Evolutionary conservation across 1,140 invertebrate genomes (phyloP).

Genomic region (Leucophenga varia): DNA sequence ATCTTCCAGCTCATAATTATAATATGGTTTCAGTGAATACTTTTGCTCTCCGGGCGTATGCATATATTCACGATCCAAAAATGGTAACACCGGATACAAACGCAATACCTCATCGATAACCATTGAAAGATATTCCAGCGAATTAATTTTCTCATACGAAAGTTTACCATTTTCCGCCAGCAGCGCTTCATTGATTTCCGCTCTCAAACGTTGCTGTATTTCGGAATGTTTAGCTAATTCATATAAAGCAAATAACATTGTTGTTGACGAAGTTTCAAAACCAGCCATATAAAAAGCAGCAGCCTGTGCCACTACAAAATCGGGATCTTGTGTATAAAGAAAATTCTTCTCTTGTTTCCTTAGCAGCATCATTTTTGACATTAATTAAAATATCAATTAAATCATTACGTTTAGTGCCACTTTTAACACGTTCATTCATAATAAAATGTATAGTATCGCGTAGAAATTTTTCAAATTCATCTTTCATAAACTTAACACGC

Average conservation of each 20-base stretch:
- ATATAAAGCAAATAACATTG: slow-evolving; percentile 67
- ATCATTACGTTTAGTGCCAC: slow-evolving; percentile 46
- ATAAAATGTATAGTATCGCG: slow-evolving; percentile 43
- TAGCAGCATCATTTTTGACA: slow-evolving; percentile 40
- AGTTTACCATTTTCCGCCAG: slow-evolving; percentile 58
- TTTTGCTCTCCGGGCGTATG: slow-evolving; percentile 17
- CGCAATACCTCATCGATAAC: slow-evolving; percentile 59
- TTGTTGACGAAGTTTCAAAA: slow-evolving; percentile 75
- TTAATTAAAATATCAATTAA: slow-evolving; percentile 57
- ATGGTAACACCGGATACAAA: slow-evolving; percentile 44
- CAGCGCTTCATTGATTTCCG: slow-evolving; percentile 64
- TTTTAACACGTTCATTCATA: slow-evolving; percentile 44
- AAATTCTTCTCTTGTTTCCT: slow-evolving; percentile 20
- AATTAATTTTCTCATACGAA: slow-evolving; percentile 64
- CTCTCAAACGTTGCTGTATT: slow-evolving; percentile 65
- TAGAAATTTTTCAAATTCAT: slow-evolving; percentile 41
- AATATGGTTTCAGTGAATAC: slow-evolving; percentile 35
- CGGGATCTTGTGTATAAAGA: slow-evolving; percentile 43
- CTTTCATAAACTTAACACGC: slow-evolving; percentile 30
- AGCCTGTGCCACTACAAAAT: slow-evolving; percentile 66
- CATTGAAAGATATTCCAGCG: slow-evolving; percentile 65
- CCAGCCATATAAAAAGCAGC: slow-evolving; percentile 73
- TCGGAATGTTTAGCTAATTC: slow-evolving; percentile 69
- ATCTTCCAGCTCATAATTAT: slow-evolving; percentile 33
- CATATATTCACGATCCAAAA: slow-evolving; percentile 38